Conservation (phyloP, 64 coral and sea anemone species). For the Catalaphyllia jardinei region DNA sequence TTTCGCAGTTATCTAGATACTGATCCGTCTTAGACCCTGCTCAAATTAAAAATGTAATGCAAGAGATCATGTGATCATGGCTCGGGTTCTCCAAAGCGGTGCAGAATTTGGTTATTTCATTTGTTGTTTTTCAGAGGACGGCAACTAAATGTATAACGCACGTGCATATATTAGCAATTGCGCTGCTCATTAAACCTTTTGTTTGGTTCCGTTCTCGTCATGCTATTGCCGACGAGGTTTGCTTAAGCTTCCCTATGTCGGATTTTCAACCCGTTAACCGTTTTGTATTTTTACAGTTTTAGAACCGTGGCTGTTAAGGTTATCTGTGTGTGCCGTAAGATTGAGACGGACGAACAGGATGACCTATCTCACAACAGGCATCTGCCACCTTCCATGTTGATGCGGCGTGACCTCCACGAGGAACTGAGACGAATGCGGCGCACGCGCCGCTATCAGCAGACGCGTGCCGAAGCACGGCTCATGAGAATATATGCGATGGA, state of each 20-base stretch:
- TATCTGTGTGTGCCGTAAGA: background rate
- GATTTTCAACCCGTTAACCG: too few species aligned
- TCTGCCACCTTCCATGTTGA: background rate
- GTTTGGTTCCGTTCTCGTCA: background rate
- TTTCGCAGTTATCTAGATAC: too few species aligned
- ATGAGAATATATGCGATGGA: background rate
- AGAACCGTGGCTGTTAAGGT: background rate
- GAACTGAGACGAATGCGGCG: conserved; percentile 6
- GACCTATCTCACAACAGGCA: background rate
- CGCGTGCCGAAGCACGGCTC: background rate
- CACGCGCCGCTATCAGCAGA: conserved; percentile 2
- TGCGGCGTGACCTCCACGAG: background rate
- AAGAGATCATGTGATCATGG: too few species aligned
- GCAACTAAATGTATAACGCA: too few species aligned
- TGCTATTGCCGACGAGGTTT: background rate
- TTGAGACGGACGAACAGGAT: background rate
- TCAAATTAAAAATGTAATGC: too few species aligned
- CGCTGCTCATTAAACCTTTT: background rate
- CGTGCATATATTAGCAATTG: too few species aligned
- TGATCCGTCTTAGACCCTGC: too few species aligned
- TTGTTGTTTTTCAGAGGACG: too few species aligned
- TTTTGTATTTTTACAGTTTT: background rate
- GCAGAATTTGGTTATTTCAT: too few species aligned
- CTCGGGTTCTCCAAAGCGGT: too few species aligned
- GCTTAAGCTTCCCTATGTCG: background rate